Percentiles rank a stretch among this genome's conserved stretches.
phyloP scores from a whole-genome alignment of 2,113 vertebrate species.

The Arvicanthis niloticus region DNA sequence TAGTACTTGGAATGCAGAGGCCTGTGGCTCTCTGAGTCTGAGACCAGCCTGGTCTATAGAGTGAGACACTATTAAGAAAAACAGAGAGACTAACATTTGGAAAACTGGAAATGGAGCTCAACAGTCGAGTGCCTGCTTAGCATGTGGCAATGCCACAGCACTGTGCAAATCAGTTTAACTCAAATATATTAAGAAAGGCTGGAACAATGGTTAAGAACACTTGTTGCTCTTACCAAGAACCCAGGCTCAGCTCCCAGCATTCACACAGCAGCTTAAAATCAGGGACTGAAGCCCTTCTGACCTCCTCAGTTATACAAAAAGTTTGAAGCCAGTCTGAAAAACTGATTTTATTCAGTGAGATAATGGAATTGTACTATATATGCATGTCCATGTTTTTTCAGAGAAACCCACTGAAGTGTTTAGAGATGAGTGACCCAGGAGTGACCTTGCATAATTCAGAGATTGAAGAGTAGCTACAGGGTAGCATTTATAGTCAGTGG shows the following conservation, averaged over 20 bases:
- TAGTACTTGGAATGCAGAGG: not conserved
- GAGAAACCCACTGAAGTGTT: constrained; percentile 9
- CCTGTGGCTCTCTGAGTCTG: not conserved
- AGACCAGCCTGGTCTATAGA: not conserved
- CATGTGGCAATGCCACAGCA: not conserved
- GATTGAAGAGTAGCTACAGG: constrained; percentile 27
- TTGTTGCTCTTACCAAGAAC: not conserved
- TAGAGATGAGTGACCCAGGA: constrained; percentile 25
- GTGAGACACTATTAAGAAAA: not conserved
- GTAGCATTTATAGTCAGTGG: not conserved
- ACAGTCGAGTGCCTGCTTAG: not conserved
- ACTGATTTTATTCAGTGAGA: constrained; percentile 1
- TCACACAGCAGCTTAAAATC: not conserved
- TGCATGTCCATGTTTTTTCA: constrained; percentile 27
- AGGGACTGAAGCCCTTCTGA: not conserved
- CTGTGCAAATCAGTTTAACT: not conserved
- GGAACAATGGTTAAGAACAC: not conserved
- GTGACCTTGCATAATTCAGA: not conserved
- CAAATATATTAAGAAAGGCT: not conserved
- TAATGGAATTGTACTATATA: not conserved
- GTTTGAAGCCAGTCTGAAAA: not conserved
- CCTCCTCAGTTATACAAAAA: not conserved
- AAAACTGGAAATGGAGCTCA: not conserved
- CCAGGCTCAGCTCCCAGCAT: not conserved
- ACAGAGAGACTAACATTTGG: not conserved